Conservation (phyloP, 1,140 invertebrate genomes). For the Maconellicoccus hirsutus region DNA sequence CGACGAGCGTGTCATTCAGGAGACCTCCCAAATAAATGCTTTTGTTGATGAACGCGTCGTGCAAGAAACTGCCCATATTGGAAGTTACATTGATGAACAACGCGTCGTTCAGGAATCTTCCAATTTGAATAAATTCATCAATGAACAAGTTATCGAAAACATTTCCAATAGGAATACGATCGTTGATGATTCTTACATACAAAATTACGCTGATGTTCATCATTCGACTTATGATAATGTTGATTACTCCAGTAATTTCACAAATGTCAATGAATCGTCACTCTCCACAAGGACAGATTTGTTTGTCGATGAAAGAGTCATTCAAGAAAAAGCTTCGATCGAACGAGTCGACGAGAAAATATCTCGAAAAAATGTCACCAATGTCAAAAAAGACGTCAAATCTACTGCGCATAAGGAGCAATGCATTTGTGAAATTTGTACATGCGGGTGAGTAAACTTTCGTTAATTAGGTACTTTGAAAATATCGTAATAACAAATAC, state of each 20-base stretch:
- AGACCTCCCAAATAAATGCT: not conserved
- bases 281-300: not conserved
- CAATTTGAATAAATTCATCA: too few species aligned
- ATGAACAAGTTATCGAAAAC: not conserved
- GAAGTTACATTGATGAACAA: too few species aligned
- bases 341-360: conserved; percentile 20
- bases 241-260: not conserved
- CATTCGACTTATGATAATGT: not conserved
- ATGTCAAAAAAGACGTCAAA: conserved; percentile 23
- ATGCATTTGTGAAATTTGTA: conserved; percentile 80
- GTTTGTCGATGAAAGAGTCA: not conserved
- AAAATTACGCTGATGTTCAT: not conserved
- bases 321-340: not conserved
- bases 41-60: not conserved
- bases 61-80: too few species aligned
- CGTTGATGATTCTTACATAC: not conserved
- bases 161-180: not conserved
- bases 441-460: conserved; percentile 73
- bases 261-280: not conserved
- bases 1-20: not conserved
- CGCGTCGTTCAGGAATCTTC: too few species aligned
- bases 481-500: too few species aligned
- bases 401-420: conserved; percentile 50
- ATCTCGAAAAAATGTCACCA: conserved; percentile 11
- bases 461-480: too few species aligned